Evolutionary conservation across 2,113 vertebrate genomes (phyloP).

Genomic region (Chiloscyllium plagiosum): DNA sequence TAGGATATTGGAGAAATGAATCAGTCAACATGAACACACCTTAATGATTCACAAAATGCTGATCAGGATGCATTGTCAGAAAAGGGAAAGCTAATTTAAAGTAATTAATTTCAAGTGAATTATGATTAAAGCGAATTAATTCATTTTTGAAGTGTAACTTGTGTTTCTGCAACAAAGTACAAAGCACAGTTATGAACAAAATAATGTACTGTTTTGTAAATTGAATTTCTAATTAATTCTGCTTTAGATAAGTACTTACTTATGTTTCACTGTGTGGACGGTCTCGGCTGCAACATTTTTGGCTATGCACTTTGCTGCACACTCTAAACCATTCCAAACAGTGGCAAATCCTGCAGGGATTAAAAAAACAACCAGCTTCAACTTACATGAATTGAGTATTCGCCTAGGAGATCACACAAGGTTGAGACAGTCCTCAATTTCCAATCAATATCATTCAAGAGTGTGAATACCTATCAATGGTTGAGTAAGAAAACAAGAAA

Average conservation of each 20-base stretch:
- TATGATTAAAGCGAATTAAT: not conserved
- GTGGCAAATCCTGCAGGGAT: slow-evolving; percentile 78
- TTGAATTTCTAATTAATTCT: not conserved
- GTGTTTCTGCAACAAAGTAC: not conserved
- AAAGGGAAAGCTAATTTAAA: slow-evolving; percentile 7
- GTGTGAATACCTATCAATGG: not conserved
- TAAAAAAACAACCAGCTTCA: not conserved
- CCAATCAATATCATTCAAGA: not conserved
- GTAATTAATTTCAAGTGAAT: slow-evolving; percentile 6
- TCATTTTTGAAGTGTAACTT: not conserved
- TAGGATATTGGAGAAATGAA: not conserved
- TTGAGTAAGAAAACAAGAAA: not conserved
- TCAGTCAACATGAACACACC: not conserved
- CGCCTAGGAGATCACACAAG: not conserved
- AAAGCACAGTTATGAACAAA: not conserved
- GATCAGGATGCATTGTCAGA: not conserved
- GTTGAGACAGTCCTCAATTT: not conserved
- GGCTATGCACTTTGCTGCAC: slow-evolving; percentile 83
- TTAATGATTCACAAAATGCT: not conserved
- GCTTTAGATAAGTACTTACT: slow-evolving; percentile 63
- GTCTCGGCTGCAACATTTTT: slow-evolving; percentile 85
- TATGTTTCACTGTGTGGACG: slow-evolving; percentile 82
- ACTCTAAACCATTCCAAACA: slow-evolving; percentile 91
- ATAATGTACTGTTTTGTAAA: not conserved
- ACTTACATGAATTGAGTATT: not conserved